A percentile compares a stretch with the other conserved stretches of the same genome.
Evolutionary conservation across 2,888 invertebrate species (phyloP).

Genomic region (Argyresthia goedartella): DNA sequence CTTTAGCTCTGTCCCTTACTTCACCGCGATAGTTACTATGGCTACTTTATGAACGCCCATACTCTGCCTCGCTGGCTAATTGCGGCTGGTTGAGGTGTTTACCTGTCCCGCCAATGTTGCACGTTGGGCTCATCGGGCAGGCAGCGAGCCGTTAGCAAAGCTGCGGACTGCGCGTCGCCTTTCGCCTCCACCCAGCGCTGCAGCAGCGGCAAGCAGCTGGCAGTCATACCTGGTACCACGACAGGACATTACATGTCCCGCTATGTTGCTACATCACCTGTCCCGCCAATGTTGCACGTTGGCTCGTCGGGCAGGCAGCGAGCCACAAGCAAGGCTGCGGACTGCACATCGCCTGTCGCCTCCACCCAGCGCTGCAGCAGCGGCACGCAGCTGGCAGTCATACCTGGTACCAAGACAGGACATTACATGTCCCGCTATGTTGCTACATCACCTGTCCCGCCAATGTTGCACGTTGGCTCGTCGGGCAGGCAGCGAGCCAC

Average conservation of each 20-base stretch:
- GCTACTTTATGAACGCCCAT: too few relatives aligned
- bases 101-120: too few relatives aligned
- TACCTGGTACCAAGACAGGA: constrained; percentile 54
- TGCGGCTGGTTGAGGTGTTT: too few relatives aligned
- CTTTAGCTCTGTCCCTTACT: too few relatives aligned
- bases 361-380: constrained; percentile 91
- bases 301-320: constrained; percentile 86
- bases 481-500: constrained; percentile 85
- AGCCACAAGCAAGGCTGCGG: constrained; percentile 85
- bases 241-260: background rate
- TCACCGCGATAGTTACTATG: too few relatives aligned
- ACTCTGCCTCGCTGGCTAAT: too few relatives aligned
- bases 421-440: background rate
- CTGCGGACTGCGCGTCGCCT: constrained; percentile 93
- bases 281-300: too few relatives aligned
- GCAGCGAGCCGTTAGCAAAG: constrained; percentile 84
- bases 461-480: too few relatives aligned
- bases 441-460: background rate
- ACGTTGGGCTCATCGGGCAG: too few relatives aligned
- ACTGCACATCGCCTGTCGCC: constrained; percentile 90
- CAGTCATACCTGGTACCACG: constrained; percentile 71
- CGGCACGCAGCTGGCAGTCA: constrained; percentile 79
- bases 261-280: background rate
- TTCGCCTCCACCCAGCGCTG: constrained; percentile 89
- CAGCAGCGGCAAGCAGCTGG: constrained; percentile 83